These are phyloP conservation scores for Bagarius yarrelli DNA, from an alignment of 2,113 vertebrate genomes.

Conservation along the genomic window DNA sequence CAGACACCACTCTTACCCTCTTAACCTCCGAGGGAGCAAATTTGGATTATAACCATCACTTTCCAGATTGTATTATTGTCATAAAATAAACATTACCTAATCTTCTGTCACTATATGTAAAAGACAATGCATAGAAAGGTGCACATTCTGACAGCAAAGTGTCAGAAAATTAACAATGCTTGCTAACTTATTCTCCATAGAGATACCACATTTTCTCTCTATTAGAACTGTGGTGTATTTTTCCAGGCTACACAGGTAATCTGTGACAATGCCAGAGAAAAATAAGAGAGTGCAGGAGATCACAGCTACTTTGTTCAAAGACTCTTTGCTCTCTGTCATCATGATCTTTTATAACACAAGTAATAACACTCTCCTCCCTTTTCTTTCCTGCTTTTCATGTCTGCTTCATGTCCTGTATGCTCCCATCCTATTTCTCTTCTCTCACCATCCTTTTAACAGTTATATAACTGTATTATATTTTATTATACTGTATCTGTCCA, in stretches of 20 bases:
- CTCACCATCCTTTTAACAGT: constrained; percentile 5
- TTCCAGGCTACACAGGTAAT: constrained; percentile 58
- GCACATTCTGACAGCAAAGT: too few relatives aligned
- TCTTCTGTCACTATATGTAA: neutral
- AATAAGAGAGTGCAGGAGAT: neutral
- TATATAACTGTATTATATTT: constrained; percentile 8
- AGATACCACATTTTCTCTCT: neutral
- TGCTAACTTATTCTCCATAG: neutral
- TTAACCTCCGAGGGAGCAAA: too few relatives aligned
- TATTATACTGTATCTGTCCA: constrained; percentile 18
- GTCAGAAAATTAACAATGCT: neutral
- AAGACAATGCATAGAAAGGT: neutral
- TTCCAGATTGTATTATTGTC: too few relatives aligned
- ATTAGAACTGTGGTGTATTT: constrained; percentile 51
- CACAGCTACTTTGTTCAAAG: constrained; percentile 31
- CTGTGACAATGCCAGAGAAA: constrained; percentile 37
- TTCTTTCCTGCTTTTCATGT: neutral
- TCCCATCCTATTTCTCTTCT: neutral
- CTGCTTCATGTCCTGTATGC: neutral
- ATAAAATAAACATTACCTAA: neutral
- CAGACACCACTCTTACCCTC: too few relatives aligned
- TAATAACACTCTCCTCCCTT: constrained; percentile 45
- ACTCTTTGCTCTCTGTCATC: constrained; percentile 40
- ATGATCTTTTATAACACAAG: constrained; percentile 55
- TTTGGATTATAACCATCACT: too few relatives aligned